Evolutionary conservation across 2,113 vertebrate species (phyloP).

Genomic region (Talpa occidentalis): DNA sequence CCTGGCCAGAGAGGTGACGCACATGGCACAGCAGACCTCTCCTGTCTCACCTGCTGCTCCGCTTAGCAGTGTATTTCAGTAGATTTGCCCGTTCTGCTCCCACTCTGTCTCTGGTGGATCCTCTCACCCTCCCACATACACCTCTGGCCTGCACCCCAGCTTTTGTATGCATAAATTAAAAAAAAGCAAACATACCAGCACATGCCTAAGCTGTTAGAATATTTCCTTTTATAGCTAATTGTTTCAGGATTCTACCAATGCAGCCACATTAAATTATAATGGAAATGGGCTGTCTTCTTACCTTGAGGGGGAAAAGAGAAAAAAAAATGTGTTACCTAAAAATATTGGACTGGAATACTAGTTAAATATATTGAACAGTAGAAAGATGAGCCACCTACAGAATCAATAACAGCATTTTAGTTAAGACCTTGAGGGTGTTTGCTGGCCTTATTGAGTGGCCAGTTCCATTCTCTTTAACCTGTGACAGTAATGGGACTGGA

Average conservation of each 20-base stretch:
- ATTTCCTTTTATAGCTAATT: background rate
- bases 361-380: slow-evolving; percentile 61
- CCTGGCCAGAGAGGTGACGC: no score
- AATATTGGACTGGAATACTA: slow-evolving; percentile 55
- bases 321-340: slow-evolving; percentile 46
- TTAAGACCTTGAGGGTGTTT: slow-evolving; percentile 52
- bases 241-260: background rate
- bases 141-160: background rate
- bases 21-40: no score
- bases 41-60: no score
- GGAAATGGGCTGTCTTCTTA: slow-evolving; percentile 20
- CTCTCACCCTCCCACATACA: no score
- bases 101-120: no score
- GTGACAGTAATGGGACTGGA: slow-evolving; percentile 60
- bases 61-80: no score
- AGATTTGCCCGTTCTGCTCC: no score
- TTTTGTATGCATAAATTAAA: background rate
- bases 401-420: slow-evolving; percentile 74
- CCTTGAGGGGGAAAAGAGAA: background rate
- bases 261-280: slow-evolving; percentile 9
- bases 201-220: background rate
- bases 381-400: slow-evolving; percentile 68
- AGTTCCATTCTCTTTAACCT: slow-evolving; percentile 59
- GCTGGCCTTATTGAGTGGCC: slow-evolving; percentile 46
- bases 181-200: background rate